Conservation (phyloP, 2,888 invertebrate species). For the Seladonia tumulorum region DNA sequence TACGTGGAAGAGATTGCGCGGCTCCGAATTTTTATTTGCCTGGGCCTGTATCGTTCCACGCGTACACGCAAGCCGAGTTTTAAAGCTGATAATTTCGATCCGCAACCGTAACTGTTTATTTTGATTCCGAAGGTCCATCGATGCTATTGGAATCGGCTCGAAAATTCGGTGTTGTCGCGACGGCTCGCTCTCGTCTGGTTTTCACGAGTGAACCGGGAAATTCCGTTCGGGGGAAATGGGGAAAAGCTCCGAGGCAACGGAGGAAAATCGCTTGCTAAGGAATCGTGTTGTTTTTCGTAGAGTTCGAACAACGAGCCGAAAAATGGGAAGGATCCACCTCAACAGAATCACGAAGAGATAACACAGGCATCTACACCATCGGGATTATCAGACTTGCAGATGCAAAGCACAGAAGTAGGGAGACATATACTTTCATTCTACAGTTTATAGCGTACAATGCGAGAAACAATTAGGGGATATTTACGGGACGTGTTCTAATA, state of each 20-base stretch:
- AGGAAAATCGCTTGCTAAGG: neutral
- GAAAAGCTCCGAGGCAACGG: neutral
- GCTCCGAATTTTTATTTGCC: neutral
- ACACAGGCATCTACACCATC: slow-evolving; percentile 75
- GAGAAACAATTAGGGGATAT: neutral
- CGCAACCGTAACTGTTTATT: slow-evolving; percentile 38
- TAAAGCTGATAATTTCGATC: slow-evolving; percentile 12
- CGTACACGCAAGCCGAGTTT: neutral
- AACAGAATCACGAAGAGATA: slow-evolving; percentile 71
- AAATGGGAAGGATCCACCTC: slow-evolving; percentile 75
- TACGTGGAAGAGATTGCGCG: neutral
- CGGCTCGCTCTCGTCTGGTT: neutral
- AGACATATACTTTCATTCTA: neutral
- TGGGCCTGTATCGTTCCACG: neutral
- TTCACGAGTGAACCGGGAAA: neutral
- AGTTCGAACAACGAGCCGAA: slow-evolving; percentile 74
- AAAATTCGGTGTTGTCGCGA: neutral
- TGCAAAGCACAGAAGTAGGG: slow-evolving; percentile 81
- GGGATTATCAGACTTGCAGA: slow-evolving; percentile 78
- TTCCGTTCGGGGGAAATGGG: neutral
- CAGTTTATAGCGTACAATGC: neutral
- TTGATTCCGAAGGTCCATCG: slow-evolving; percentile 31
- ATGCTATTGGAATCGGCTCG: neutral
- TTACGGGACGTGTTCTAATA: neutral
- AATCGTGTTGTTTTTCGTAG: slow-evolving; percentile 45